Evolutionary conservation across 2,888 invertebrate genomes (phyloP).

Genomic region (Encarsia formosa): DNA sequence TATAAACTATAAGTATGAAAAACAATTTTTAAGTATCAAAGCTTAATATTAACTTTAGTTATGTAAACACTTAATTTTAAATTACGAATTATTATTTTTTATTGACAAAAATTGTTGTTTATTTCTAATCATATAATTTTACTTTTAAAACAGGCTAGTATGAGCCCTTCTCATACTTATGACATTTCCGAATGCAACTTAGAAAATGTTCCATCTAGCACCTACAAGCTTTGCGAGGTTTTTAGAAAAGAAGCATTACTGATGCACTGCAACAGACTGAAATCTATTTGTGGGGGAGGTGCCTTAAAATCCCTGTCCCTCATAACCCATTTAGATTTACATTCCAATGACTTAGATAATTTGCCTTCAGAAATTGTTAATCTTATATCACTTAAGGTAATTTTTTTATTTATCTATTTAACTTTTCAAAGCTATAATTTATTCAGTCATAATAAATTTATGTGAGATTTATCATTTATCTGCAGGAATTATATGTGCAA

Average conservation of each 20-base stretch:
- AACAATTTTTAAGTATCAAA: too few species aligned
- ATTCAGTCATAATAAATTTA: too few species aligned
- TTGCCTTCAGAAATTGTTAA: constrained; percentile 64
- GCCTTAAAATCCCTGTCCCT: constrained; percentile 66
- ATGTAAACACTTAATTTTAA: too few species aligned
- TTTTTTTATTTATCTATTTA: too few species aligned
- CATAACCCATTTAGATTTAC: constrained; percentile 65
- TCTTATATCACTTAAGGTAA: constrained; percentile 65
- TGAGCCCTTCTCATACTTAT: constrained; percentile 77
- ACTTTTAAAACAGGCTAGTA: constrained; percentile 58
- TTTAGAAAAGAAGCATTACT: constrained; percentile 70
- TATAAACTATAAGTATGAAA: too few species aligned
- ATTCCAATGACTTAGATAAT: constrained; percentile 61
- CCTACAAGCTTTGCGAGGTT: constrained; percentile 76
- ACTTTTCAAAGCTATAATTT: too few species aligned
- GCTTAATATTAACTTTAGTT: too few species aligned
- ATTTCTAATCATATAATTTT: neutral
- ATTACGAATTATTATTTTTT: too few species aligned
- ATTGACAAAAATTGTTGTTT: too few species aligned
- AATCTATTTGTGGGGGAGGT: constrained; percentile 68
- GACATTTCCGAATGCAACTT: constrained; percentile 77
- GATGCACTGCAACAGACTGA: constrained; percentile 67
- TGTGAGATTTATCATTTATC: constrained; percentile 18
- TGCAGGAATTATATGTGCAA: constrained; percentile 69
- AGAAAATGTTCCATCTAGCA: constrained; percentile 69